A percentile compares a stretch with the other conserved stretches of the same genome.
phyloP scores from a whole-genome alignment of 1,140 invertebrate genomes.

The Drosophila oshimai region DNA sequence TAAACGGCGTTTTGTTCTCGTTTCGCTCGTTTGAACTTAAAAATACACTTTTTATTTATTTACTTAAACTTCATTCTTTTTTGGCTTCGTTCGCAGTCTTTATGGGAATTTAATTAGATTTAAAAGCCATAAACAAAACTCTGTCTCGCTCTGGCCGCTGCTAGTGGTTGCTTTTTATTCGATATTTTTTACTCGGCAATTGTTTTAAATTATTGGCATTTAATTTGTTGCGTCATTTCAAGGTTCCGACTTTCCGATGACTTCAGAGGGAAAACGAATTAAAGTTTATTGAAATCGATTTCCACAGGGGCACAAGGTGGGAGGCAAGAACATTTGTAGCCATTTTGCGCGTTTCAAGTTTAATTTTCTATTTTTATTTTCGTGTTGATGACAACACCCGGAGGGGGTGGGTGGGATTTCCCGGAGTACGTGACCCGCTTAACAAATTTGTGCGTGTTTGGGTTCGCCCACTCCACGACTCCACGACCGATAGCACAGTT shows the following conservation, averaged over 20 bases:
- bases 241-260: constrained; percentile 15
- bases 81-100: constrained; percentile 4
- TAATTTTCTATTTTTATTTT: constrained; percentile 78
- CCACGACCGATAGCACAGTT: constrained; percentile 3
- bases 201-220: constrained; percentile 74
- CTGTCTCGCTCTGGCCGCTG: not conserved
- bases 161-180: not conserved
- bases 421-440: constrained; percentile 67
- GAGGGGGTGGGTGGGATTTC: not conserved
- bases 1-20: constrained; percentile 5
- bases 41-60: constrained; percentile 46
- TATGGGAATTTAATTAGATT: constrained; percentile 73
- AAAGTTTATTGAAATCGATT: constrained; percentile 78
- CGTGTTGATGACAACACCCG: constrained; percentile 70
- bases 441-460: constrained; percentile 72
- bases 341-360: constrained; percentile 63
- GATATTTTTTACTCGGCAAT: constrained; percentile 42
- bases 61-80: constrained; percentile 27
- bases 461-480: not conserved
- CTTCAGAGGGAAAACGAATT: constrained; percentile 48
- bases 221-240: constrained; percentile 69
- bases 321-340: constrained; percentile 49
- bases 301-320: not conserved
- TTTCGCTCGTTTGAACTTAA: constrained; percentile 37
- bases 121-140: constrained; percentile 65